A percentile compares a stretch with the other conserved stretches of the same genome.
These are phyloP conservation scores for Caenorhabditis zanzibari DNA, from an alignment of 2,888 invertebrate genomes.

Conservation along the genomic window DNA sequence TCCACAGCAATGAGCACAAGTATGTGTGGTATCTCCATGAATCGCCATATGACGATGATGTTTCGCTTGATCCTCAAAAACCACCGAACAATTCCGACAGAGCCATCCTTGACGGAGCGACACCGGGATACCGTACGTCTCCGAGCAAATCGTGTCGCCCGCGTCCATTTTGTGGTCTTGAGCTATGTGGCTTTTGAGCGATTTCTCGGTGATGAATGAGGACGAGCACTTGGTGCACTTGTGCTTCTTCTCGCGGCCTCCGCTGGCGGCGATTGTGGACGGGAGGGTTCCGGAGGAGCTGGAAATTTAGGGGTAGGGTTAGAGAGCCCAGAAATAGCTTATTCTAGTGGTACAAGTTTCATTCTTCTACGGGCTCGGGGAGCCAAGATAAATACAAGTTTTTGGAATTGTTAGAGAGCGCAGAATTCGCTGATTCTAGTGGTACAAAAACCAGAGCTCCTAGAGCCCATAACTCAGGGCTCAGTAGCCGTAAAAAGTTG, in stretches of 20 bases:
- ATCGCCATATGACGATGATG: constrained; percentile 59
- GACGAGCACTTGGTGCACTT: constrained; percentile 60
- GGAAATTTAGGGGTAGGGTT: constrained; percentile 4
- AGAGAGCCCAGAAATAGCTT: background rate
- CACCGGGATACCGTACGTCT: constrained; percentile 57
- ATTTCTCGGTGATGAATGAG: constrained; percentile 48
- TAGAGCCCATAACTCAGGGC: no score
- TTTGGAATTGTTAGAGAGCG: no score
- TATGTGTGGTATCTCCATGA: constrained; percentile 48
- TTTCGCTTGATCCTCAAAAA: constrained; percentile 45
- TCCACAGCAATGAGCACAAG: constrained; percentile 57
- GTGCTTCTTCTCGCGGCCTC: constrained; percentile 48
- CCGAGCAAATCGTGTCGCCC: constrained; percentile 23
- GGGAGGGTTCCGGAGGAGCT: constrained; percentile 46
- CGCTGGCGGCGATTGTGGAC: constrained; percentile 1
- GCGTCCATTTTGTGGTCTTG: constrained; percentile 60
- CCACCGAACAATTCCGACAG: constrained; percentile 64
- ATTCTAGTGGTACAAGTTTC: no score
- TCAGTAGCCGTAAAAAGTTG: no score
- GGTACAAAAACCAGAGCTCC: no score
- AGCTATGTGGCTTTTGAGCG: constrained; percentile 23
- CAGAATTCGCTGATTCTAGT: no score
- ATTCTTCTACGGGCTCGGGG: no score
- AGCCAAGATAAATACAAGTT: no score
- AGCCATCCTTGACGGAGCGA: constrained; percentile 11